Base-by-base conservation (phyloP, 2,888 invertebrate genomes). In the Agriotes lineatus region DNA sequence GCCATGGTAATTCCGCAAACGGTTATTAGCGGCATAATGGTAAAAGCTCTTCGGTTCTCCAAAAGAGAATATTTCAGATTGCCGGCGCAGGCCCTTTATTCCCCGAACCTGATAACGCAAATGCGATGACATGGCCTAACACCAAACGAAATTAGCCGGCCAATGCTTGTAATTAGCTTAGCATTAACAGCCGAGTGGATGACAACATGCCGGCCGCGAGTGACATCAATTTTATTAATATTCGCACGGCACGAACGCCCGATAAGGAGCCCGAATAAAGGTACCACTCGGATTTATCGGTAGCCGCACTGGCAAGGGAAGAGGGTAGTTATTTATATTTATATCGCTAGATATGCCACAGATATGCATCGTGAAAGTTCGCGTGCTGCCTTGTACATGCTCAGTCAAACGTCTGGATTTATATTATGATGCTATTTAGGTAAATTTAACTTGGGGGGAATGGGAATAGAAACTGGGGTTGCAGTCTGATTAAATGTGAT, bases 291-390 rank as follows among this genome's bases (percentile, higher is more conserved):
- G 16, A 42, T 48, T 48, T 48, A 48, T 48, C 1, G 20, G 22
- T 22, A n/a, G 48, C 1, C 48, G 19, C 22, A n/a, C 22, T 52
- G 33, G 52, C 33, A 52, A 52, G 19, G 10, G 12, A 48, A 52
- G 52, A 52, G 30, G 52, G 52, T 52, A 18, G 33, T 52, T 52
- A 52, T 52, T 52, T 52, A 52, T 52, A 52, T 52, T 52, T 52
- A 9, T 52, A 18, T 6, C 9, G n/a, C 33, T 52, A 33, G 52
- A 52, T 52, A 35, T 35, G 30, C 52, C n/a, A 18, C 9, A 33
- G 52, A 52, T 52, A 52, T 9, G 33, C 16, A 30, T 52, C 33
- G 52, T 25, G 52, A 33, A 18, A 16, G 14, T 35, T 30, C 16
- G 52, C 52, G 52, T 52, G 52, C 33, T 14, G 22, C 7, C 10